These are phyloP conservation scores for Trachelus iudaicus DNA, from an alignment of 2,888 invertebrate species.

Conservation along the genomic window DNA sequence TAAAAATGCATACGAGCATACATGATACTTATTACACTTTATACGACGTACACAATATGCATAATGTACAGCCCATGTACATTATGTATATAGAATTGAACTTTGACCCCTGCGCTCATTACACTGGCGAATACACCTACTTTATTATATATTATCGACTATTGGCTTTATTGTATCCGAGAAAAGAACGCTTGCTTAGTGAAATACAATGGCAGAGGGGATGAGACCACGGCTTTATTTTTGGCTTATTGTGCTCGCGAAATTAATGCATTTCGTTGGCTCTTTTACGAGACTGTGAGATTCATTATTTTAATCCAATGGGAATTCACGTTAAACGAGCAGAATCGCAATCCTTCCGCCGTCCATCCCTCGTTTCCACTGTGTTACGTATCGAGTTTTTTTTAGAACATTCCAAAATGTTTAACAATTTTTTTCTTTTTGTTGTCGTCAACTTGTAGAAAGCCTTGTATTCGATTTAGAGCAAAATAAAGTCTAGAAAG, in stretches of 20 bases:
- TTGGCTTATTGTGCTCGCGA: not conserved
- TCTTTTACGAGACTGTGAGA: not conserved
- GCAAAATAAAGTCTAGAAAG: constrained; percentile 66
- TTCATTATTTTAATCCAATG: not conserved
- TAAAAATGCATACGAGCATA: not conserved
- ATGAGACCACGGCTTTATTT: not conserved
- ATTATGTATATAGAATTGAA: not conserved
- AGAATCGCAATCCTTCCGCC: not conserved
- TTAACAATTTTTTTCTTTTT: constrained; percentile 32
- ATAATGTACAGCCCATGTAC: not conserved
- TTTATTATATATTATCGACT: constrained; percentile 9
- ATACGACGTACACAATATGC: not conserved
- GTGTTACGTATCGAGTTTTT: constrained; percentile 43
- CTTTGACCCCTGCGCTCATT: not conserved
- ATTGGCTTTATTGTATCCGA: constrained; percentile 11
- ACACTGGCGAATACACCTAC: constrained; percentile 1
- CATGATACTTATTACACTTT: not conserved
- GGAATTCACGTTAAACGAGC: not conserved
- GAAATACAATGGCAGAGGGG: not conserved
- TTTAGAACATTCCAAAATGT: constrained; percentile 62
- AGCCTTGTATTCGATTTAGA: constrained; percentile 64
- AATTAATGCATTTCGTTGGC: not conserved
- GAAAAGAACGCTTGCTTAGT: constrained; percentile 9
- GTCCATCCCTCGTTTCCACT: not conserved
- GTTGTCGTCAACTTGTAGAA: constrained; percentile 60